Evolutionary conservation across 1,140 invertebrate species (phyloP).

Genomic region (Calliphora vicina): DNA sequence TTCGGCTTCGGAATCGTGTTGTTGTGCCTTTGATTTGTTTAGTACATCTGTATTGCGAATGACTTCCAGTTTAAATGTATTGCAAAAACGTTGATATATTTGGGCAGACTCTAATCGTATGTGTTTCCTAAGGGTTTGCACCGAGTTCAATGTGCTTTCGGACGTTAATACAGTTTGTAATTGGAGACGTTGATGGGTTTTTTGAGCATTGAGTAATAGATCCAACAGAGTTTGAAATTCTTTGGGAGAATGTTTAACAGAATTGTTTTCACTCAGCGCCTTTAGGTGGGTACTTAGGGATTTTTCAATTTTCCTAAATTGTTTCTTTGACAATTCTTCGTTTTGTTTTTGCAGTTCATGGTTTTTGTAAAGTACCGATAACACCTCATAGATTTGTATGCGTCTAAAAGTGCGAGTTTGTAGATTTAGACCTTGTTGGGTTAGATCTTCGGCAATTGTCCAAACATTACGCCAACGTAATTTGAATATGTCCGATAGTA

Average conservation of each 20-base stretch:
- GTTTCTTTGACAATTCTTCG: conserved; percentile 25
- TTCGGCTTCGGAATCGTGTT: neutral
- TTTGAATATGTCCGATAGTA: conserved; percentile 41
- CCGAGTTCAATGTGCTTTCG: conserved; percentile 45
- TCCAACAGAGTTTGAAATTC: conserved; percentile 42
- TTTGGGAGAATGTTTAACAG: conserved; percentile 36
- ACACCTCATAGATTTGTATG: conserved; percentile 67
- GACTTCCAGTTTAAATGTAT: conserved; percentile 61
- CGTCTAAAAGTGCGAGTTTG: conserved; percentile 66
- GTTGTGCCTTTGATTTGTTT: conserved; percentile 40
- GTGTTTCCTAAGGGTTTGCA: conserved; percentile 46
- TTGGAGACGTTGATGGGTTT: conserved; percentile 1
- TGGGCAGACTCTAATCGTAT: conserved; percentile 44
- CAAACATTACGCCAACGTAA: conserved; percentile 41
- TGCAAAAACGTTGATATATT: conserved; percentile 40
- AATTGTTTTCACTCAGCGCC: neutral
- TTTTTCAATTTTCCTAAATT: conserved; percentile 39
- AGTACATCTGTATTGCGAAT: conserved; percentile 51
- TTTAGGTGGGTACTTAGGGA: conserved; percentile 26
- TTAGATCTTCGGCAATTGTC: conserved; percentile 35
- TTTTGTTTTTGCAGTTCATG: conserved; percentile 39
- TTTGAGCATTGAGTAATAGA: conserved; percentile 33
- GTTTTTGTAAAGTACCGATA: conserved; percentile 67
- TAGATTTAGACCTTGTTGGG: conserved; percentile 57
- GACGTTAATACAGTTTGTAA: conserved; percentile 4